Percentiles rank a stretch among this genome's conserved stretches.
These are phyloP conservation scores for Lamproptera curius DNA, from an alignment of 2,888 invertebrate genomes.

Conservation along the genomic window DNA sequence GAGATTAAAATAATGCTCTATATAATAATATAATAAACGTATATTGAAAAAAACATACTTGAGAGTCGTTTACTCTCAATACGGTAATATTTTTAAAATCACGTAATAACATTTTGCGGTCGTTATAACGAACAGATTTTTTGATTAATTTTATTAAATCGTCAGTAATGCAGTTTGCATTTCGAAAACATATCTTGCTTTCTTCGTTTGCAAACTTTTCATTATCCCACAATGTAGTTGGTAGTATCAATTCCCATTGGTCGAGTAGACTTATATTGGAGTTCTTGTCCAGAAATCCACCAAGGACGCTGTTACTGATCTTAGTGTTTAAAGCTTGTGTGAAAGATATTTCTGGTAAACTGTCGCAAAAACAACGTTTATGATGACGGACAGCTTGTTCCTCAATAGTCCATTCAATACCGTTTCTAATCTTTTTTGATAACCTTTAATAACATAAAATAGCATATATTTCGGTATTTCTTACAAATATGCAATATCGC, in stretches of 20 bases:
- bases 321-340: slow-evolving; percentile 49
- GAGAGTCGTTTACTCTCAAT: slow-evolving; percentile 50
- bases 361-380: slow-evolving; percentile 38
- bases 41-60: no score
- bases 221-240: slow-evolving; percentile 57
- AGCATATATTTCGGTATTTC: no score
- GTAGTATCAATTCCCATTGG: slow-evolving; percentile 54
- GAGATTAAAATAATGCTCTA: no score
- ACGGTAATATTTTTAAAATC: slow-evolving; percentile 44
- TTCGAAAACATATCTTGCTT: slow-evolving; percentile 52
- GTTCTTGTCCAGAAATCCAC: slow-evolving; percentile 47
- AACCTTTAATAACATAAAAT: slow-evolving; percentile 39
- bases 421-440: slow-evolving; percentile 56
- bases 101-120: slow-evolving; percentile 40
- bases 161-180: slow-evolving; percentile 51
- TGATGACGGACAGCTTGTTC: slow-evolving; percentile 48
- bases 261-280: slow-evolving; percentile 47
- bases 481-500: no score
- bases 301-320: slow-evolving; percentile 50
- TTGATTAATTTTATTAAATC: slow-evolving; percentile 47
- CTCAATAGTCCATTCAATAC: slow-evolving; percentile 53
- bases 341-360: slow-evolving; percentile 40
- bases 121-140: slow-evolving; percentile 40
- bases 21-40: no score
- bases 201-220: slow-evolving; percentile 54